Evolutionary conservation across 2,888 invertebrate species (phyloP), one percentile per base, ranked within the genome.

Genomic region (Chymomyza fuscimana): DNA sequence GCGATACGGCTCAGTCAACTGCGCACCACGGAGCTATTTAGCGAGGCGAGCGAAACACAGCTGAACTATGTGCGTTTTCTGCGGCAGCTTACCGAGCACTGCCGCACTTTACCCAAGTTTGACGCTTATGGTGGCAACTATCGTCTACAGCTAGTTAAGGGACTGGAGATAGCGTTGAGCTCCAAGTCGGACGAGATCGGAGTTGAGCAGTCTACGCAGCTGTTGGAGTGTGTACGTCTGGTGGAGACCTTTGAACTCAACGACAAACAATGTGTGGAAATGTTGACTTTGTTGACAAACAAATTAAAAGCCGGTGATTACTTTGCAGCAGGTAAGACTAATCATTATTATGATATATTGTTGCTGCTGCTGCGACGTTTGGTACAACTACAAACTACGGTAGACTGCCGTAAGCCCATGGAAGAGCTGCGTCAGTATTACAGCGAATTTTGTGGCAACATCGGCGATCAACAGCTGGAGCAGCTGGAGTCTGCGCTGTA

Each of bases 401-500:
- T 90, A 1, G 79, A 84, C 16, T 83, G 87, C 63, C 69, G 90
- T 4, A 90, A 92, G 52, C 81, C 92, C 19, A 80, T 94, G 5
- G 87, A 89, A 59, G 92, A 92, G 63, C 89, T 92, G 32, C 87
- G 92, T 7, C 89, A 89, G 61, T 86, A 93, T 51, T 94, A 94
- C 80, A 89, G 90, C 2, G 89, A 92, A 52, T 89, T 94, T 62
- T 89, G 93, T 5, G 67, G 69, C 0, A 56, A 12, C 62, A 92
- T 92, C 2, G 74, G 90, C 0, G 92, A 90, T 16, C 89, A 92
- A 12, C 93, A 93, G 82, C 86, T 94, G 29, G 93, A 93, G 4
- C 91, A 89, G 58, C 90, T 95, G 79, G 95, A 95, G 78, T 90
- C 89, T 5, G 90, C 93, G 2, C 87, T 96, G 10, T 87, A 92